These are phyloP conservation scores for Oscheius sp. DNA, from an alignment of 2,888 invertebrate species.

Conservation along the genomic window DNA sequence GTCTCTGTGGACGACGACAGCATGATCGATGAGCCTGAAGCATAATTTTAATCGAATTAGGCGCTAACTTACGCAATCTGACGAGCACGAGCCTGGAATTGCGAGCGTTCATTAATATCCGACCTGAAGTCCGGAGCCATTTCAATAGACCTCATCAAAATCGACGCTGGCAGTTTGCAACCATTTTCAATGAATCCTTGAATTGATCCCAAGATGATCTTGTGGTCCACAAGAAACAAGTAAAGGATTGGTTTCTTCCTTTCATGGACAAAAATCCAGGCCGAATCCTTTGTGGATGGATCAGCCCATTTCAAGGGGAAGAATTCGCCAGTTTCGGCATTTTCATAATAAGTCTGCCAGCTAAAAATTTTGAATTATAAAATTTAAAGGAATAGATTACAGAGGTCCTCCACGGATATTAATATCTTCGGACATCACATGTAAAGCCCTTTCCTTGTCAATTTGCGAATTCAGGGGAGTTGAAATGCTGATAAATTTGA, in stretches of 20 bases:
- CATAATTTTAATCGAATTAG: no score
- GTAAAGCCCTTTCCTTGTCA: not conserved
- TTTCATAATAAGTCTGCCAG: not conserved
- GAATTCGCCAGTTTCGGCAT: not conserved
- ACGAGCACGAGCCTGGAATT: no score
- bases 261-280: not conserved
- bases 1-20: no score
- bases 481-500: not conserved
- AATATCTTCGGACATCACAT: not conserved
- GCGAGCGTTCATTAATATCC: no score
- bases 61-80: no score
- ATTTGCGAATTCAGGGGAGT: not conserved
- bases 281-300: not conserved
- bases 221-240: not conserved
- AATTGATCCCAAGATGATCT: not conserved
- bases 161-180: no score
- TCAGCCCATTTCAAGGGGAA: not conserved
- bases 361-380: no score
- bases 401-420: not conserved
- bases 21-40: no score
- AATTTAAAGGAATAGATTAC: no score
- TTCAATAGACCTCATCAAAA: no score
- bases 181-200: not conserved
- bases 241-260: not conserved
- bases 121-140: no score